Evolutionary conservation across 1,140 invertebrate species (phyloP).

Genomic region (Papilio xuthus): DNA sequence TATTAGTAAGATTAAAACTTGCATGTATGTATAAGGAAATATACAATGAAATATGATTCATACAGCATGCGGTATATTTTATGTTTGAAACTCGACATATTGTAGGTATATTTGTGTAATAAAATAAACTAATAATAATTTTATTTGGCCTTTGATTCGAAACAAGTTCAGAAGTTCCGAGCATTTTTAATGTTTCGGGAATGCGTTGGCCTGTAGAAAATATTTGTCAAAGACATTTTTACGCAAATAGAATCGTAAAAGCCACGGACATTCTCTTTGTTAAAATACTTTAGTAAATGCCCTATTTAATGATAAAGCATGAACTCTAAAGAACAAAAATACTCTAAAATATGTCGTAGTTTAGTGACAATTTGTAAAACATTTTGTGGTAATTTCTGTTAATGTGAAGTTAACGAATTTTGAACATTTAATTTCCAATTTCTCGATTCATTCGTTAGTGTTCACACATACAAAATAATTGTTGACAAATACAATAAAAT

Average conservation of each 20-base stretch:
- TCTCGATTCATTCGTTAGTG: too few relatives aligned
- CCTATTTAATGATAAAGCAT: neutral
- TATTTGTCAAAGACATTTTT: conserved; percentile 7
- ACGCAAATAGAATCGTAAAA: neutral
- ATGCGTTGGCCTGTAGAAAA: neutral
- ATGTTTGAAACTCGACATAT: neutral
- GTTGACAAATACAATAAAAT: too few relatives aligned
- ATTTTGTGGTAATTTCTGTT: too few relatives aligned
- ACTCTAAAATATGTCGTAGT: neutral
- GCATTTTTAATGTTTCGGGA: neutral
- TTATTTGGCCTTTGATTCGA: neutral
- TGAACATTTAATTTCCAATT: too few relatives aligned
- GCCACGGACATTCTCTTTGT: neutral
- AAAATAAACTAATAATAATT: neutral
- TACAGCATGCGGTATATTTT: too few relatives aligned
- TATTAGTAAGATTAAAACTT: too few relatives aligned
- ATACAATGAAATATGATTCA: too few relatives aligned
- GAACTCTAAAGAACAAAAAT: neutral
- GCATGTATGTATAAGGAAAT: too few relatives aligned
- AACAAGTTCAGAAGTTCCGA: neutral
- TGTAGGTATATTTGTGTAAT: neutral
- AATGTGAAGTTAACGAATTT: too few relatives aligned
- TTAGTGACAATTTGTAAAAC: neutral
- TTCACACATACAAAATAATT: too few relatives aligned
- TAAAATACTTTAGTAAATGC: neutral